Conservation (phyloP, 2,113 vertebrate species). For the Saccopteryx bilineata region DNA sequence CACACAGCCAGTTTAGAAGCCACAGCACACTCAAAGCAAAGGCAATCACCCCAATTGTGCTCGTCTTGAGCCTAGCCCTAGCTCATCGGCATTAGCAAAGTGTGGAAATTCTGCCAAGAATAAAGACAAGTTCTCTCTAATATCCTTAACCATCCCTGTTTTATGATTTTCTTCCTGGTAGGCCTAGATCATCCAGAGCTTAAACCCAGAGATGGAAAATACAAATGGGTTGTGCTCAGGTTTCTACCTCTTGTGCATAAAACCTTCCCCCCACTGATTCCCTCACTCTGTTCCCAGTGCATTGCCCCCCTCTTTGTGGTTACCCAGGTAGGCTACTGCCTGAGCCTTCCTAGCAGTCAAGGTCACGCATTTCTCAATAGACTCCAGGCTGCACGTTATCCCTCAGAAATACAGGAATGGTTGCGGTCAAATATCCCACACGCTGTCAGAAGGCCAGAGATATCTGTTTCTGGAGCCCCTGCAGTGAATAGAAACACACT, state of each 20-base stretch:
- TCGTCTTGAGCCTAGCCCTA: not conserved
- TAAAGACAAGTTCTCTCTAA: constrained; percentile 44
- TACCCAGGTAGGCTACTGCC: not conserved
- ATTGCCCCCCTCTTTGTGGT: not conserved
- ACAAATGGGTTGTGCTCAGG: not conserved
- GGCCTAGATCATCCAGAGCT: not conserved
- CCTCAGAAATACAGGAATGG: not conserved
- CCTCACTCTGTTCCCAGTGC: not conserved
- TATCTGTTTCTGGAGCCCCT: not conserved
- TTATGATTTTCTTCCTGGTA: constrained; percentile 42
- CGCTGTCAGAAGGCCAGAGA: not conserved
- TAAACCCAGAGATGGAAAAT: constrained; percentile 26
- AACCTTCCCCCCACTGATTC: not conserved
- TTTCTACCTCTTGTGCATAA: constrained; percentile 11
- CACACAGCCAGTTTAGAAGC: constrained; percentile 48
- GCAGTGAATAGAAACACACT: not conserved
- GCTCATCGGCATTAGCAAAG: not conserved
- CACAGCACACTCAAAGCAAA: constrained; percentile 19
- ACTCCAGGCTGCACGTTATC: not conserved
- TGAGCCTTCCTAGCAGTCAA: not conserved
- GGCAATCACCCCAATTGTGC: not conserved
- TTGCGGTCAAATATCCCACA: not conserved
- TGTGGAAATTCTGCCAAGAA: constrained; percentile 61
- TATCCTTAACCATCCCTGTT: not conserved
- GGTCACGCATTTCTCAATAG: not conserved